These are phyloP conservation scores for Orthonychiurus folsomi DNA, from an alignment of 2,888 invertebrate genomes.

Conservation along the genomic window DNA sequence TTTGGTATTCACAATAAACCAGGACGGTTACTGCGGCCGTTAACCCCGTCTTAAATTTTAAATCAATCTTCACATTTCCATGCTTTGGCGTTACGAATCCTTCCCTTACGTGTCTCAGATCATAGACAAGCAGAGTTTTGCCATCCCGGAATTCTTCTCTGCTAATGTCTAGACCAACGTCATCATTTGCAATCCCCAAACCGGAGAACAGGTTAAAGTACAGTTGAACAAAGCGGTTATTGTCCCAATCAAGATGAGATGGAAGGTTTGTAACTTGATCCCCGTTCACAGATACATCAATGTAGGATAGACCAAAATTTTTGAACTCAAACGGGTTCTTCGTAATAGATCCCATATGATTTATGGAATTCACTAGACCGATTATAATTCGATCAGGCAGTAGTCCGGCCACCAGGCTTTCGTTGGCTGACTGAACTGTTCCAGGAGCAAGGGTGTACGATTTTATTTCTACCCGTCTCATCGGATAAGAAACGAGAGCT, in stretches of 20 bases:
- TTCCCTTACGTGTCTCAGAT: background rate
- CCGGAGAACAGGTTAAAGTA: conserved; percentile 8
- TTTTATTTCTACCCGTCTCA: conserved; percentile 17
- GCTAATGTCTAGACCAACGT: conserved; percentile 10
- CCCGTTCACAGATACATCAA: conserved; percentile 6
- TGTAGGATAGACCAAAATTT: conserved; percentile 7
- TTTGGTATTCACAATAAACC: conserved; percentile 21
- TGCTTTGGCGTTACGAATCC: background rate
- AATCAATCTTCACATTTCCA: conserved; percentile 10
- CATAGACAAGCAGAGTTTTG: conserved; percentile 9
- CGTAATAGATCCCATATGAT: conserved; percentile 8
- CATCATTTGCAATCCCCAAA: conserved; percentile 9
- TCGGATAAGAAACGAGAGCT: conserved; percentile 13
- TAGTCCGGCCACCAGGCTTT: conserved; percentile 16
- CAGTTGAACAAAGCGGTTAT: background rate
- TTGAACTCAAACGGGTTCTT: conserved; percentile 8
- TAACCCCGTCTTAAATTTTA: conserved; percentile 17
- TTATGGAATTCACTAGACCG: conserved; percentile 15
- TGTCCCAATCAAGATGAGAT: conserved; percentile 8
- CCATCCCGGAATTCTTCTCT: conserved; percentile 4
- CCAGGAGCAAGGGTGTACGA: conserved; percentile 22
- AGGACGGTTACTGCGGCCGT: conserved; percentile 20
- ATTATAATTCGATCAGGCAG: conserved; percentile 22
- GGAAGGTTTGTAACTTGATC: background rate
- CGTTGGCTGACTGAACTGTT: conserved; percentile 15